Percentiles rank a stretch among this genome's conserved stretches.
phyloP scores from a whole-genome alignment of 2,888 invertebrate genomes.

The Athalia rosae region DNA sequence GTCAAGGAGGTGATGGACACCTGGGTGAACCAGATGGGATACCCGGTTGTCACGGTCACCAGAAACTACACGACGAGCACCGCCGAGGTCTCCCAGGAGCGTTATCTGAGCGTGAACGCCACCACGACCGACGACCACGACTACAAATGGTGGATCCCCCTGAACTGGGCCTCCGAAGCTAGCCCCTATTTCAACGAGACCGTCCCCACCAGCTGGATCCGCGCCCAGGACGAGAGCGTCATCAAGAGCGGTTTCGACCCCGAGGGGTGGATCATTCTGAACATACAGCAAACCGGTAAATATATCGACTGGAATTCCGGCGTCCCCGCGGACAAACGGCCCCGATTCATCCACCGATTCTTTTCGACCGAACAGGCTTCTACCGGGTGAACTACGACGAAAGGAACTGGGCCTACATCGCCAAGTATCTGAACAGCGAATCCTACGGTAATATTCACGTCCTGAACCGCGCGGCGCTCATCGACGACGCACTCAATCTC shows the following conservation, averaged over 20 bases:
- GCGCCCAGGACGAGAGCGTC: constrained; percentile 50
- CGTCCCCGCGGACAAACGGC: too few species aligned
- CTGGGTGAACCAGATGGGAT: constrained; percentile 74
- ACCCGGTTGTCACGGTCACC: constrained; percentile 69
- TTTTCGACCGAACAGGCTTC: constrained; percentile 60
- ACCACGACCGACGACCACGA: constrained; percentile 47
- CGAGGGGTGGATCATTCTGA: constrained; percentile 73
- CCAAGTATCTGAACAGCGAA: constrained; percentile 61
- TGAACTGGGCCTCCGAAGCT: constrained; percentile 59
- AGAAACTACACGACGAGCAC: constrained; percentile 57
- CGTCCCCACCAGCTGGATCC: constrained; percentile 53
- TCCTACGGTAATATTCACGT: too few species aligned
- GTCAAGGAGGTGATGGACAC: constrained; percentile 57
- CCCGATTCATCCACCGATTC: too few species aligned
- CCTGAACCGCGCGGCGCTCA: too few species aligned
- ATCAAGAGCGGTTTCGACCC: constrained; percentile 51
- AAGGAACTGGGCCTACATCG: constrained; percentile 68
- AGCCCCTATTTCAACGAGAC: constrained; percentile 49
- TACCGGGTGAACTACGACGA: constrained; percentile 72
- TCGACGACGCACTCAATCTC: too few species aligned
- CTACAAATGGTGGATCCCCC: constrained; percentile 65
- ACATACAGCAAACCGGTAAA: constrained; percentile 66
- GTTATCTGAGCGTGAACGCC: constrained; percentile 18
- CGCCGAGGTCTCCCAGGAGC: constrained; percentile 54
- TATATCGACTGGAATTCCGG: background rate